A percentile compares a stretch with the other conserved stretches of the same genome.
These are phyloP conservation scores for Trisateles emortualis DNA, from an alignment of 2,888 invertebrate species.

Conservation along the genomic window DNA sequence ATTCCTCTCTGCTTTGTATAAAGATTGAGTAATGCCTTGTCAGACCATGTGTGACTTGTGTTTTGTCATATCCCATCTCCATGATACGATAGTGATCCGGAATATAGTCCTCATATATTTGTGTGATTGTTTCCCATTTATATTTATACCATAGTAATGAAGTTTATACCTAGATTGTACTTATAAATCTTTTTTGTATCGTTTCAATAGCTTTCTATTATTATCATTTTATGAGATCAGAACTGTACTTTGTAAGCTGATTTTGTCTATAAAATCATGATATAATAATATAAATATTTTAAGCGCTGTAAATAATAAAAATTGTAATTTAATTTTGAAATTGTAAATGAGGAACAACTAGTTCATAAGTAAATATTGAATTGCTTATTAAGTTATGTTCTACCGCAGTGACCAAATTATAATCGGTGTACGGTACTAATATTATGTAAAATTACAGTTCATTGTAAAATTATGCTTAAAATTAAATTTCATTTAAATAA, in stretches of 20 bases:
- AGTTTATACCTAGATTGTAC: no score
- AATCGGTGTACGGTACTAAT: constrained; percentile 21
- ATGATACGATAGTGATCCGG: no score
- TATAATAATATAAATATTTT: constrained; percentile 29
- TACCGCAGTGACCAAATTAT: constrained; percentile 43
- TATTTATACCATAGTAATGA: no score
- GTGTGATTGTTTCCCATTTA: no score
- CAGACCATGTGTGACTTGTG: no score
- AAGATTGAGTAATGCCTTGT: no score
- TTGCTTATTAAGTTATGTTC: constrained; percentile 37
- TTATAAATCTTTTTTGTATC: no score
- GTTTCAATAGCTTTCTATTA: no score
- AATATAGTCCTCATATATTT: no score
- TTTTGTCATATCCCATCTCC: no score
- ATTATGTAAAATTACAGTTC: constrained; percentile 23
- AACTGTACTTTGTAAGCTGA: constrained; percentile 4
- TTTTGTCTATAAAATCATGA: constrained; percentile 38
- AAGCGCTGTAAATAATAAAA: constrained; percentile 55
- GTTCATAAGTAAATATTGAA: constrained; percentile 61
- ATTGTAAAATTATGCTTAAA: constrained; percentile 9
- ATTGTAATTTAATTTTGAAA: constrained; percentile 60
- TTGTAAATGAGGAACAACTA: constrained; percentile 84
- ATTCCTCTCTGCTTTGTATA: no score
- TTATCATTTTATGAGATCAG: background rate
- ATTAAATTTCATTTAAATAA: background rate